Evolutionary conservation across 2,797 vertebrate species (phyloP).

Genomic region (Denticeps clupeoides): DNA sequence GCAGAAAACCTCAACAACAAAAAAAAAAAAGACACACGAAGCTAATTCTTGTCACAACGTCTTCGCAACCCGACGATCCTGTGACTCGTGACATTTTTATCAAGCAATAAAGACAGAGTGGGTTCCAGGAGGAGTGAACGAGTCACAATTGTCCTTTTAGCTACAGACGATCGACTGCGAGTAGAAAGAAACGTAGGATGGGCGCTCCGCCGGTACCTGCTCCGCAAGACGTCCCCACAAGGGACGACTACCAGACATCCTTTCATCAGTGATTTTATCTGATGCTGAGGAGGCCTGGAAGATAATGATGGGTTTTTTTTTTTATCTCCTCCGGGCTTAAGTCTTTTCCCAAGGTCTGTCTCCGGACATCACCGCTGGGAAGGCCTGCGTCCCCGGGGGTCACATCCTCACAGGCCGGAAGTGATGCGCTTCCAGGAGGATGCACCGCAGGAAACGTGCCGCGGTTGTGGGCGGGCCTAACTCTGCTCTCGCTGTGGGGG

Average conservation of each 20-base stretch:
- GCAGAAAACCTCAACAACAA: conserved; percentile 13
- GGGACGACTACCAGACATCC: conserved; percentile 10
- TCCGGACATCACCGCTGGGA: no score
- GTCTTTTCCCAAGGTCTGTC: conserved; percentile 17
- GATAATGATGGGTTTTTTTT: background rate
- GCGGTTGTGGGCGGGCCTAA: background rate
- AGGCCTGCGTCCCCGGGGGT: no score
- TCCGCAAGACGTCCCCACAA: conserved; percentile 14
- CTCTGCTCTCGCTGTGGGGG: background rate
- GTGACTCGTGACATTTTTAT: background rate
- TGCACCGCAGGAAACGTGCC: background rate
- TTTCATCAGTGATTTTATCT: background rate
- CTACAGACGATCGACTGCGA: no score
- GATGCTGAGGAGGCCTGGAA: background rate
- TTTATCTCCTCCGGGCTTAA: background rate
- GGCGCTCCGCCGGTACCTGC: background rate
- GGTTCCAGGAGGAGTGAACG: no score
- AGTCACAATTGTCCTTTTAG: no score
- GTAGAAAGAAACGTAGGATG: background rate
- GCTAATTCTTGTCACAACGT: conserved; percentile 8
- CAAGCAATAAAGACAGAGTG: no score
- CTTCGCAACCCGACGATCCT: conserved; percentile 10
- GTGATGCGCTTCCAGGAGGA: conserved; percentile 23
- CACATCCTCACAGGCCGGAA: conserved; percentile 23
- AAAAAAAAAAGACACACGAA: conserved; percentile 5